A percentile compares a stretch with the other conserved stretches of the same genome.
These are phyloP conservation scores for Puffinus mauretanicus DNA, from an alignment of 2,113 vertebrate genomes.

Conservation along the genomic window DNA sequence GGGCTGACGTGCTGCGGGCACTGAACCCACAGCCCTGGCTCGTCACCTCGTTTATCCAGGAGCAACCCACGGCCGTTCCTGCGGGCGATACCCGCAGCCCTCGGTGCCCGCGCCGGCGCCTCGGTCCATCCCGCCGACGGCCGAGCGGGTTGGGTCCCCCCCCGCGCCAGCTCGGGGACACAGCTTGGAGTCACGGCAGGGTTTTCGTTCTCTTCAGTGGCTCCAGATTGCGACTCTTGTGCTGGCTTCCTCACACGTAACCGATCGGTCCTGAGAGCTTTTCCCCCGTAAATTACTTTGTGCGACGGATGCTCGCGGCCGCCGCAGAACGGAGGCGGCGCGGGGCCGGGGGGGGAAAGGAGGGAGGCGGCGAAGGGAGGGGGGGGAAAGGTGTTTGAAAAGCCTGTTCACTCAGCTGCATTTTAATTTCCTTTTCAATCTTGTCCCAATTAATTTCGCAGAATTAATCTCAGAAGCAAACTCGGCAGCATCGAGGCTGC, in stretches of 20 bases:
- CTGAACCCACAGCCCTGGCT: background rate
- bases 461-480: conserved; percentile 85
- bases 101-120: accelerated
- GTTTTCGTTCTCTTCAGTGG: conserved; percentile 41
- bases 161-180: background rate
- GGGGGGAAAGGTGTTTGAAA: conserved; percentile 70
- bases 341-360: background rate
- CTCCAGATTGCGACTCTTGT: conserved; percentile 64
- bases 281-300: conserved; percentile 62
- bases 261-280: conserved; percentile 62
- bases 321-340: conserved; percentile 17
- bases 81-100: background rate
- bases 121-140: accelerated
- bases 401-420: conserved; percentile 80
- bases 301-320: conserved; percentile 27
- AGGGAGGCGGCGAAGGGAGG: background rate
- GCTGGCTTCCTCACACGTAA: conserved; percentile 52
- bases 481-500: conserved; percentile 61
- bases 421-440: conserved; percentile 89
- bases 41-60: background rate
- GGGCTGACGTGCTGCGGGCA: accelerated
- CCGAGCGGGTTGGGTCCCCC: accelerated
- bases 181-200: conserved; percentile 33
- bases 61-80: background rate
- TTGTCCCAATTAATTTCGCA: conserved; percentile 90